Conservation (phyloP, 37 sponge, comb jelly and placozoan genomes). For the Aphrocallistes beatrix region DNA sequence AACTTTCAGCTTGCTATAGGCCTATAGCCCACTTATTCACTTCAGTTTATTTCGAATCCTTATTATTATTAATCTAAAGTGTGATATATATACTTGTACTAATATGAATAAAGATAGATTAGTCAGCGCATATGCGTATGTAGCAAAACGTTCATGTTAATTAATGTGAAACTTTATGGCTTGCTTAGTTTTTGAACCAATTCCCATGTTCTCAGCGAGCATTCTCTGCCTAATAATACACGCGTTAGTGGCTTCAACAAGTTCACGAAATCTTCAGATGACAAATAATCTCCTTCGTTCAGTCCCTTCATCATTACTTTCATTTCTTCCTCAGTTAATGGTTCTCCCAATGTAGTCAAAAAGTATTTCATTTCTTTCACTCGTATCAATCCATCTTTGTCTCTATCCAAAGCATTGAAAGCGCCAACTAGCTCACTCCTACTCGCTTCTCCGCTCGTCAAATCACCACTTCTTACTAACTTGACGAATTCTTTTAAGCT, state of each 20-base stretch:
- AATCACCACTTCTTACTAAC: not conserved
- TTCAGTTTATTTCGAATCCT: too few species aligned
- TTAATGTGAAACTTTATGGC: not conserved
- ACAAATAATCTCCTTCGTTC: not conserved
- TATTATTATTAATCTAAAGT: not conserved
- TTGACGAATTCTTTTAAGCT: not conserved
- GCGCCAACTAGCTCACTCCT: not conserved
- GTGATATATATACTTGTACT: not conserved
- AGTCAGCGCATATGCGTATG: too few species aligned
- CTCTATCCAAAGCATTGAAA: not conserved
- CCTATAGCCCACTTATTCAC: too few species aligned
- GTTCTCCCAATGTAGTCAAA: not conserved
- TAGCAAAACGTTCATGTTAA: too few species aligned
- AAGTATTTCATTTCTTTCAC: not conserved
- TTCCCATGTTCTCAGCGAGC: not conserved
- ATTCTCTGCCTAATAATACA: not conserved
- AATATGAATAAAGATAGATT: too few species aligned
- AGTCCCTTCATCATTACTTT: not conserved
- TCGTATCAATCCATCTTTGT: not conserved
- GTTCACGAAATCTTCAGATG: not conserved
- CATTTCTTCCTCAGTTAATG: not conserved
- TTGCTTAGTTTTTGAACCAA: not conserved
- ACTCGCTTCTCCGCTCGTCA: not conserved
- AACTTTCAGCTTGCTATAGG: too few species aligned
- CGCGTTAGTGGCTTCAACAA: not conserved